phyloP scores from a whole-genome alignment of 2,113 vertebrate species.

The Trematomus loennbergii region DNA sequence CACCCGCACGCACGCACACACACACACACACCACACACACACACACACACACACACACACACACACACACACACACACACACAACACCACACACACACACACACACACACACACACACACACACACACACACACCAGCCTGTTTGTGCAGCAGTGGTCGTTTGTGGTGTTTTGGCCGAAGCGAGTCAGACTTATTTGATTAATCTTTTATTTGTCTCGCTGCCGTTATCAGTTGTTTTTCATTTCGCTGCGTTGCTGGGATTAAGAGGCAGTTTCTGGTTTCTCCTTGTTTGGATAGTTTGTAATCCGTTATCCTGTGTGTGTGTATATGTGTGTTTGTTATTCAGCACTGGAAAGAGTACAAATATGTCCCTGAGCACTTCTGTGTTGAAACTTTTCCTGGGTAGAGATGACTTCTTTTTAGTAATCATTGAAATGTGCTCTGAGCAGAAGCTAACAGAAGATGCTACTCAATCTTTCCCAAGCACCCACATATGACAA shows the following conservation, averaged over 20 bases:
- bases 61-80: conserved; percentile 50
- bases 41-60: conserved; percentile 52
- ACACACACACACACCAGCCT: conserved; percentile 67
- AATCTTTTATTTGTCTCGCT: conserved; percentile 76
- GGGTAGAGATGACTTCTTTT: background rate
- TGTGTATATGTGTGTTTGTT: conserved; percentile 33
- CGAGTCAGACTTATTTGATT: conserved; percentile 74
- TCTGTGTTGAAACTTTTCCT: conserved; percentile 5
- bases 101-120: conserved; percentile 46
- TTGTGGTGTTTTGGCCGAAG: conserved; percentile 52
- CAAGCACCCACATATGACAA: background rate
- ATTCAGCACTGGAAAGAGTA: conserved; percentile 3
- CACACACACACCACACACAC: conserved; percentile 49
- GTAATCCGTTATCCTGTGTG: conserved; percentile 44
- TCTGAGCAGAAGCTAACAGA: conserved; percentile 1
- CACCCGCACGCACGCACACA: too few species aligned
- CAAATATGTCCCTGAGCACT: conserved; percentile 2
- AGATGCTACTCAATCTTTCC: background rate
- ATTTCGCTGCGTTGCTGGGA: conserved; percentile 71
- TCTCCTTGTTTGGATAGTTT: conserved; percentile 58
- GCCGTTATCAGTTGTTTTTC: conserved; percentile 68
- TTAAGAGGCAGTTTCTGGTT: conserved; percentile 65
- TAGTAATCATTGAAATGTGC: background rate
- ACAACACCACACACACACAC: conserved; percentile 63
- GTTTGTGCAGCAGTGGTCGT: conserved; percentile 65